Percentiles rank a stretch among this genome's conserved stretches.
phyloP scores from a whole-genome alignment of 2,113 vertebrate species.

The Verasper variegatus region DNA sequence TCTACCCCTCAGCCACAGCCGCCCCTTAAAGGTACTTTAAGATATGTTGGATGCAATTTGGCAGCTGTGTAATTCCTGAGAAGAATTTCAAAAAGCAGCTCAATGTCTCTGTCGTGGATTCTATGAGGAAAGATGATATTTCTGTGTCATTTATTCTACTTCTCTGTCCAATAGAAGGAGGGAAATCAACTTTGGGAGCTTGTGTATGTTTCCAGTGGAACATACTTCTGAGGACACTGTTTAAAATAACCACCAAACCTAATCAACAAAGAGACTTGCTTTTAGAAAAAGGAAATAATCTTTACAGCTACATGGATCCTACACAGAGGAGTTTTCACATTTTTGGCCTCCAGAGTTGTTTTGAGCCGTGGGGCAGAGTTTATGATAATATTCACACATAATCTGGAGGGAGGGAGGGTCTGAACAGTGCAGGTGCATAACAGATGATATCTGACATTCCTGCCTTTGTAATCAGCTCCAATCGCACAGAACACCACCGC shows the following conservation, averaged over 20 bases:
- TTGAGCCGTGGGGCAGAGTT: constrained; percentile 19
- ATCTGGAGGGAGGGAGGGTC: neutral
- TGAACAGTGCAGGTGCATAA: constrained; percentile 49
- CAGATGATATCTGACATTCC: constrained; percentile 43
- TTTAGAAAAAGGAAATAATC: constrained; percentile 12
- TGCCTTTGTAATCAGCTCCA: constrained; percentile 44
- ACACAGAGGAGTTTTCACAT: constrained; percentile 8
- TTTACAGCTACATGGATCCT: constrained; percentile 3
- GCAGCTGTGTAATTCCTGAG: constrained; percentile 10
- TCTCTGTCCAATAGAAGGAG: neutral
- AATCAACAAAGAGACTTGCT: constrained; percentile 4
- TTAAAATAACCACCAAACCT: constrained; percentile 43
- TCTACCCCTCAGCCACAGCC: too few species aligned
- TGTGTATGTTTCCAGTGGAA: constrained; percentile 30
- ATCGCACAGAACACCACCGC: constrained; percentile 45
- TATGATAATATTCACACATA: constrained; percentile 8
- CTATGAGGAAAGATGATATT: constrained; percentile 35
- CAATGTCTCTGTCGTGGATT: constrained; percentile 10
- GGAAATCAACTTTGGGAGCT: constrained; percentile 48
- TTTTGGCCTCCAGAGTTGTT: constrained; percentile 6
- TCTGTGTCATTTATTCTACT: constrained; percentile 40
- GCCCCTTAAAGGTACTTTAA: too few species aligned
- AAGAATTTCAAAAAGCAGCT: constrained; percentile 34
- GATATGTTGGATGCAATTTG: constrained; percentile 1
- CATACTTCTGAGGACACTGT: neutral